These are phyloP conservation scores for Cheumatopsyche charites DNA, from an alignment of 1,140 invertebrate species.

Conservation along the genomic window DNA sequence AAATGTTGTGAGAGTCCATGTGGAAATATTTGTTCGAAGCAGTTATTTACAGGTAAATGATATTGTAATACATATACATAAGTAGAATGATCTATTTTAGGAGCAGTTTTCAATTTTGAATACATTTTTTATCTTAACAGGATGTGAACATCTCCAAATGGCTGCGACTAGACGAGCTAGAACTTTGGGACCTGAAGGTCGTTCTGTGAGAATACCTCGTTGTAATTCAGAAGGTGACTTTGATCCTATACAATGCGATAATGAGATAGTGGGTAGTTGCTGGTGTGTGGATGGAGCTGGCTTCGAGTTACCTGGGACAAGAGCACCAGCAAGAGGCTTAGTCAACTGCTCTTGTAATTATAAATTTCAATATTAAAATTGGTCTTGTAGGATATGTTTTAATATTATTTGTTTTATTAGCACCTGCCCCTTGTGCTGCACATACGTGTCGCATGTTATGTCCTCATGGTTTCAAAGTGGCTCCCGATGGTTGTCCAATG, in stretches of 20 bases:
- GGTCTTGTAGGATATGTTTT: too few species aligned
- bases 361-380: background rate
- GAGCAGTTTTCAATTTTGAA: background rate
- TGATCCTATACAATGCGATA: slow-evolving; percentile 76
- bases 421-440: slow-evolving; percentile 72
- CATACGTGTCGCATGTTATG: slow-evolving; percentile 88
- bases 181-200: slow-evolving; percentile 60
- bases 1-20: slow-evolving; percentile 57
- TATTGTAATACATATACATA: slow-evolving; percentile 11
- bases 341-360: slow-evolving; percentile 73
- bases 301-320: slow-evolving; percentile 77
- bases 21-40: slow-evolving; percentile 57
- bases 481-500: slow-evolving; percentile 74
- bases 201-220: slow-evolving; percentile 67
- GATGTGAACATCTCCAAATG: slow-evolving; percentile 71
- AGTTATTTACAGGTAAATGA: slow-evolving; percentile 55
- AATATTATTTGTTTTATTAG: slow-evolving; percentile 51
- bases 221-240: slow-evolving; percentile 76
- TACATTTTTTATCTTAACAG: slow-evolving; percentile 52
- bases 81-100: background rate
- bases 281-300: slow-evolving; percentile 84
- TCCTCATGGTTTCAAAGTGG: slow-evolving; percentile 79
- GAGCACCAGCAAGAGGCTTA: slow-evolving; percentile 65
- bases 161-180: slow-evolving; percentile 69
- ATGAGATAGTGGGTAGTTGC: slow-evolving; percentile 69